These are phyloP conservation scores for Octodon degus DNA, from an alignment of 2,113 vertebrate genomes.

Conservation along the genomic window DNA sequence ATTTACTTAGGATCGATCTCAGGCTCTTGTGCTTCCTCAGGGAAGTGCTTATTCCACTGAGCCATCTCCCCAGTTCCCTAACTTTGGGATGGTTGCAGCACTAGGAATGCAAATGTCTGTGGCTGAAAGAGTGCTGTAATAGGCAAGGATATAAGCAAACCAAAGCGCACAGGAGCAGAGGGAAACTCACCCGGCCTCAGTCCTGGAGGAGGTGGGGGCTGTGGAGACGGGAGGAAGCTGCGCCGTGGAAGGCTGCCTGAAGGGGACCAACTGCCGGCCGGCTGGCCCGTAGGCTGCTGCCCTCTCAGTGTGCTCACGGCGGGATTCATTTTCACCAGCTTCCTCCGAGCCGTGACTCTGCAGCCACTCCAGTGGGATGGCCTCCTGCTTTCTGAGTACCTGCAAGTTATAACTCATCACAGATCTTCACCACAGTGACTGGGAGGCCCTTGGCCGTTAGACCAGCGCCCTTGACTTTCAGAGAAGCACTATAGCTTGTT, in stretches of 20 bases:
- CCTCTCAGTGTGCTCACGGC: neutral
- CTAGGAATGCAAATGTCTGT: neutral
- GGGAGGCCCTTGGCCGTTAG: neutral
- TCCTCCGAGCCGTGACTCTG: neutral
- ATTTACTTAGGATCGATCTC: no score
- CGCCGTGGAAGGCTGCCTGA: neutral
- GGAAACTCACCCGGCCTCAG: neutral
- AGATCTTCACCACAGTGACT: slow-evolving; percentile 11
- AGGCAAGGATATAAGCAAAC: neutral
- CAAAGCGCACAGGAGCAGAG: neutral
- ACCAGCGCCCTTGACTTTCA: neutral
- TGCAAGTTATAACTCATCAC: slow-evolving; percentile 3
- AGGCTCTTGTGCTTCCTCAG: no score
- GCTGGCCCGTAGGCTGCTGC: neutral
- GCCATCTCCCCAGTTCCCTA: no score
- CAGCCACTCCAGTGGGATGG: neutral
- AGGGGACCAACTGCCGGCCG: neutral
- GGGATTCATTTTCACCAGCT: neutral
- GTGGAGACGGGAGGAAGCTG: accelerated
- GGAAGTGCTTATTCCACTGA: no score
- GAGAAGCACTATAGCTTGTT: neutral
- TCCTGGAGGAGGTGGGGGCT: accelerated
- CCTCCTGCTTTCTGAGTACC: neutral
- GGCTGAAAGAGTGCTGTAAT: neutral
- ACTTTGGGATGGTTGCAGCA: neutral